Base-by-base conservation (phyloP, 2,888 invertebrate species). In the Maniola hyperantus region DNA sequence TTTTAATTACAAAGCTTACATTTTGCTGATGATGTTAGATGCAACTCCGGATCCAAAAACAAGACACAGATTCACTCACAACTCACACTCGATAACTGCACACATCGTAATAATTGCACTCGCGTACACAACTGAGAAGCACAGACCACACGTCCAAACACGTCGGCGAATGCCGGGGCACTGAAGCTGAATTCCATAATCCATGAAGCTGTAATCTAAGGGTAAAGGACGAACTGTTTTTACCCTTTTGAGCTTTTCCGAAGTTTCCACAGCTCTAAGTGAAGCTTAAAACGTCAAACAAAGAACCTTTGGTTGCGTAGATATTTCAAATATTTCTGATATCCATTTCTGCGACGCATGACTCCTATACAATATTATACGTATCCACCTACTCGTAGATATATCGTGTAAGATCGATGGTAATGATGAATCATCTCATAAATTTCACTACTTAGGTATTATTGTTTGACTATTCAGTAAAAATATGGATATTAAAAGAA, bases 141-240 rank as follows among this genome's bases (percentile, higher is more conserved):
- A 76, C 77, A 71, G 69, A 74, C 2, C 7, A 75, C 76, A 78
- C 88, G 80, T 85, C 83, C 76, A 69, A 69, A 70, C 73, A 53
- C 81, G 71, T 71, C 89, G 86, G 85, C 88, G 71, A 73, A 81
- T 75, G 85, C 88, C 89, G 88, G 84, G 87, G 81, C 73, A 89
- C 89, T 89, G 81, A 81, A 78, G 77, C 68, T 69, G 67, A 73
- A 69, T 73, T 72, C 71, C 67, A 70, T 71, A 69, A 72, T 71
- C 71, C 65, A 69, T 58, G 64, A 61, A 69, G 66, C 68, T 68
- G 60, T 64, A 33, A 39, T 48, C 58, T 46, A 57, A 60, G 54
- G 64, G 60, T 57, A 39, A 66, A 55, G 42, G 60, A 46, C 46
- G 36, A 57, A 65, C 10, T 64, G 59, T 18, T 64, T 55, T 55